These are phyloP conservation scores for Montifringilla adamsi DNA, from an alignment of 2,113 vertebrate genomes.

Conservation along the genomic window DNA sequence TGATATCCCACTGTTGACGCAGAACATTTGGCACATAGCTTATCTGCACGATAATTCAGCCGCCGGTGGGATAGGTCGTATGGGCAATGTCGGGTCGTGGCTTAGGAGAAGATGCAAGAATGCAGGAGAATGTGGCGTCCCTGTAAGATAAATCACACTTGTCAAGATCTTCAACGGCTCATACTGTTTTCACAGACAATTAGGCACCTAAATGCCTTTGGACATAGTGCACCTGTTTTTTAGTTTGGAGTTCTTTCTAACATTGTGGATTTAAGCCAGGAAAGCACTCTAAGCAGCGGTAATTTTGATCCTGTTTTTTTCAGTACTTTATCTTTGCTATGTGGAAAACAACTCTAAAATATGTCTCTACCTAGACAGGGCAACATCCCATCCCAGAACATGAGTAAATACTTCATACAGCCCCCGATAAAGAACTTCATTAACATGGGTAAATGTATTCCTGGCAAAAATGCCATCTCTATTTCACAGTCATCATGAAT, in stretches of 20 bases:
- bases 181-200: slow-evolving; percentile 51
- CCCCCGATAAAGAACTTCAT: neutral
- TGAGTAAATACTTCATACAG: neutral
- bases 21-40: neutral
- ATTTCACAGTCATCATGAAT: neutral
- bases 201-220: slow-evolving; percentile 56
- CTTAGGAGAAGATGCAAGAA: slow-evolving; percentile 42
- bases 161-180: slow-evolving; percentile 19
- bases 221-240: slow-evolving; percentile 56
- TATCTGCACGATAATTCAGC: slow-evolving; percentile 38
- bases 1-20: neutral
- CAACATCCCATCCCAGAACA: neutral
- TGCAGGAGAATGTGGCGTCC: neutral
- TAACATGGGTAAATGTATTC: neutral
- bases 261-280: slow-evolving; percentile 49
- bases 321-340: slow-evolving; percentile 1
- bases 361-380: neutral
- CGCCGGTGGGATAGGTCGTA: neutral
- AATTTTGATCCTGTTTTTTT: slow-evolving; percentile 12
- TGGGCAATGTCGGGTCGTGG: neutral
- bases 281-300: neutral
- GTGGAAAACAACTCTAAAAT: slow-evolving; percentile 5
- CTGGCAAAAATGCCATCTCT: neutral
- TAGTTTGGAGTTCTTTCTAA: slow-evolving; percentile 26
- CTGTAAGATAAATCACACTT: slow-evolving; percentile 43